A percentile compares a stretch with the other conserved stretches of the same genome.
Evolutionary conservation across 1,140 invertebrate species (phyloP).

Genomic region (Heliconius eleuchia): DNA sequence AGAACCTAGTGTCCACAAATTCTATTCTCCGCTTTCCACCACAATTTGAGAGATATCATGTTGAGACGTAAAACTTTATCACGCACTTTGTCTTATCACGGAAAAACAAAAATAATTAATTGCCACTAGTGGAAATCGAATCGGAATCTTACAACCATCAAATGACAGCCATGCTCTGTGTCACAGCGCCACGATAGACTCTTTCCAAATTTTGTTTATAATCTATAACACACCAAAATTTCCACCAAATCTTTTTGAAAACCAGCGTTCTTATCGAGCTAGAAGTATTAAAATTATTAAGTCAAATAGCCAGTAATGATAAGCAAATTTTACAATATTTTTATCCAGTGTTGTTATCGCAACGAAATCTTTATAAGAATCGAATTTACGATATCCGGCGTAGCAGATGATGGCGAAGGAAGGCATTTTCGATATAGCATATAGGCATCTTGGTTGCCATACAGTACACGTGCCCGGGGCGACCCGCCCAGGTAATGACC

Average conservation of each 20-base stretch:
- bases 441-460: constrained; percentile 23
- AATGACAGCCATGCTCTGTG: background rate
- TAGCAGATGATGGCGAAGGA: constrained; percentile 3
- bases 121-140: background rate
- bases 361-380: constrained; percentile 2
- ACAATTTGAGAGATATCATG: background rate
- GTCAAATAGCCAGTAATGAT: too few species aligned
- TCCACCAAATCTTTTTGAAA: too few species aligned
- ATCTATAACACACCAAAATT: too few species aligned
- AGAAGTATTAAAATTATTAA: too few species aligned
- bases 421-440: background rate
- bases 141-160: too few species aligned
- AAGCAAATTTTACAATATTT: background rate
- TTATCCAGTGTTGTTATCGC: background rate
- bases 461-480: constrained; percentile 44
- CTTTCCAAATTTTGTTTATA: too few species aligned
- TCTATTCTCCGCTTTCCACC: background rate
- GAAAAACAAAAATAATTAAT: background rate
- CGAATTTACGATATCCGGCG: constrained; percentile 1
- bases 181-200: background rate
- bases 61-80: background rate
- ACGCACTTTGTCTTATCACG: background rate
- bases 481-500: constrained; percentile 53
- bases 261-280: too few species aligned
- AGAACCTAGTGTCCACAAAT: background rate